Evolutionary conservation across 2,113 vertebrate genomes (phyloP).

Genomic region (Lagopus leucura): DNA sequence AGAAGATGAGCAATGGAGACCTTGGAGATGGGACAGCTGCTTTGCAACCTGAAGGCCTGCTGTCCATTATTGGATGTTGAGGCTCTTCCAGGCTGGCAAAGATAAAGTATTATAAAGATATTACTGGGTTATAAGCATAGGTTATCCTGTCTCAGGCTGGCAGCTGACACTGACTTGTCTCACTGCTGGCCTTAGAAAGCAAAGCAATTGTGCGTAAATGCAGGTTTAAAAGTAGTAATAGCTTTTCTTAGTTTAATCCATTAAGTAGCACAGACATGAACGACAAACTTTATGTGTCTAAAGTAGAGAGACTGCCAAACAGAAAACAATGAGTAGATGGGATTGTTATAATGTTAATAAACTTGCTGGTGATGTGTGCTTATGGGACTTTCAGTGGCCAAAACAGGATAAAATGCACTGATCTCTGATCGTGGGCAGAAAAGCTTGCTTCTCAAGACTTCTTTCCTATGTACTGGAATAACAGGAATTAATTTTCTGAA

Average conservation of each 20-base stretch:
- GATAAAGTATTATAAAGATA: not conserved
- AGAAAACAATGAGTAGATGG: not conserved
- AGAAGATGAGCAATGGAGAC: not conserved
- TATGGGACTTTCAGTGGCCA: not conserved
- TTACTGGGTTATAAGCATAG: not conserved
- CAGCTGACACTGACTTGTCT: not conserved
- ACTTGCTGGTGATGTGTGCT: not conserved
- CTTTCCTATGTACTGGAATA: not conserved
- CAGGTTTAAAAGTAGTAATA: not conserved
- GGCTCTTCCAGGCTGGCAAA: not conserved
- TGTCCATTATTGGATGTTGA: not conserved
- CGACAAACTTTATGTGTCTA: not conserved
- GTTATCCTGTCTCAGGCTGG: not conserved
- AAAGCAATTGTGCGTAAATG: not conserved
- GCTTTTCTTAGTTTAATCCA: not conserved
- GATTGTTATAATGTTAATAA: not conserved
- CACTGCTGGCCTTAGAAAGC: not conserved
- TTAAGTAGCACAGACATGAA: not conserved
- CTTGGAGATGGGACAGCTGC: rapidly evolving
- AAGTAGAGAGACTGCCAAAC: not conserved
- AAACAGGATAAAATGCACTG: not conserved
- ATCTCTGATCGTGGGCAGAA: not conserved
- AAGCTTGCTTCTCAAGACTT: not conserved
- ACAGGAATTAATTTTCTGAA: not conserved
- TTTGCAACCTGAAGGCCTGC: rapidly evolving